Base-by-base conservation (phyloP, 2,888 invertebrate genomes). In the Trichogramma dendrolimi region DNA sequence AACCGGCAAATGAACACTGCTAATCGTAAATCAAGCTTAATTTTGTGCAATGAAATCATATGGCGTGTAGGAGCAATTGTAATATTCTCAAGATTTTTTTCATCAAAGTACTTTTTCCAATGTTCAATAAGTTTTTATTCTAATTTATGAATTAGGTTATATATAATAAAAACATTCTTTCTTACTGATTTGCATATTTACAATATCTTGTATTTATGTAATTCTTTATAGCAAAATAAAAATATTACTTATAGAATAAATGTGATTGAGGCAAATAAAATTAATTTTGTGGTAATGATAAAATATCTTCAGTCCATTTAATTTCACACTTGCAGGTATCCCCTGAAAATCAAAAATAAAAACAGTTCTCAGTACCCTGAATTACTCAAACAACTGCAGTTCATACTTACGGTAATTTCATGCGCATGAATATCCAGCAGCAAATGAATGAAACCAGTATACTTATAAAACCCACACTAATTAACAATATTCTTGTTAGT, bases 371-470 rank as follows among this genome's bases (percentile, higher is more conserved):
- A 27, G 27, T 27, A 27, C 27, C 3, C 1, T 27, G 7, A 10
- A 40, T 50, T 48, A 41, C 43, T 39, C 40, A 64, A 62, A 53
- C 38, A 38, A n/a, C 39, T 58, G 5, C 5, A 43, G 42, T 48
- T 10, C 48, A 8, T 57, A 80, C 82, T 80, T 77, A 84, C 75
- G 98, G 98, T 69, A 99, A 80, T 81, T 98, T 98, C 94, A 99
- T 98, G 71, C 93, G 86, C 96, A 98, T 98, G 78, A 99, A 98
- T 65, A 97, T 89, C 90, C 96, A 94, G 67, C 96, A 96, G 50
- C 95, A 94, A 71, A 94, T 91, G 81, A 96, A 98, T 4, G 96
- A 96, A 5, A 98, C 89, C 42, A 96, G 80, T 65, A 98, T 92
- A 74, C 93, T 93, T 50, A 94, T 85, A 75, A 96, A 95, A 49